phyloP scores from a whole-genome alignment of 2,113 vertebrate species.

The Lophius piscatorius region DNA sequence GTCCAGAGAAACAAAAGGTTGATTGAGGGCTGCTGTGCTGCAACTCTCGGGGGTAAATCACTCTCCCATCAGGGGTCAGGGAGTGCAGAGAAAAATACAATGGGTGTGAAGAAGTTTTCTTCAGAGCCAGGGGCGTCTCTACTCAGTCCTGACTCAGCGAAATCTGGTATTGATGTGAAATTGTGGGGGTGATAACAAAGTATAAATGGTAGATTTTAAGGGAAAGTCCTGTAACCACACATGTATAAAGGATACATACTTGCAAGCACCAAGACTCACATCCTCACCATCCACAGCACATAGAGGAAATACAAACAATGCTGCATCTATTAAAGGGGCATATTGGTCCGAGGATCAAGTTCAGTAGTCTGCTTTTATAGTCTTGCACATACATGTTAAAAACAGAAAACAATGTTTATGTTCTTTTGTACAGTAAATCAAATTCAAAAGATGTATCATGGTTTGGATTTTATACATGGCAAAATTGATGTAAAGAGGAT shows the following conservation, averaged over 20 bases:
- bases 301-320: constrained; percentile 12
- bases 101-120: constrained; percentile 58
- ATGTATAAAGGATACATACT: constrained; percentile 61
- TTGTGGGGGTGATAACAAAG: constrained; percentile 32
- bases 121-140: constrained; percentile 59
- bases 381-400: not conserved
- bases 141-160: constrained; percentile 31
- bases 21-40: constrained; percentile 67
- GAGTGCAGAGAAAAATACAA: constrained; percentile 61
- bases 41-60: constrained; percentile 66
- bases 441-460: no score
- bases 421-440: no score
- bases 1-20: constrained; percentile 73
- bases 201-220: constrained; percentile 59
- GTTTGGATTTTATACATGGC: no score
- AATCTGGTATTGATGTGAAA: constrained; percentile 52
- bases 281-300: not conserved
- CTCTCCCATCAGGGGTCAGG: constrained; percentile 68
- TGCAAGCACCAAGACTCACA: not conserved
- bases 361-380: not conserved
- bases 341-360: constrained; percentile 9
- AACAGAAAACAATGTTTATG: no score
- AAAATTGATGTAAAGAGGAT: constrained; percentile 20
- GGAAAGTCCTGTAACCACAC: constrained; percentile 46
- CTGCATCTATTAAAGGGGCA: not conserved